Evolutionary conservation across 2,797 vertebrate genomes (phyloP).

Genomic region (Mormyrus hasselquistii): DNA sequence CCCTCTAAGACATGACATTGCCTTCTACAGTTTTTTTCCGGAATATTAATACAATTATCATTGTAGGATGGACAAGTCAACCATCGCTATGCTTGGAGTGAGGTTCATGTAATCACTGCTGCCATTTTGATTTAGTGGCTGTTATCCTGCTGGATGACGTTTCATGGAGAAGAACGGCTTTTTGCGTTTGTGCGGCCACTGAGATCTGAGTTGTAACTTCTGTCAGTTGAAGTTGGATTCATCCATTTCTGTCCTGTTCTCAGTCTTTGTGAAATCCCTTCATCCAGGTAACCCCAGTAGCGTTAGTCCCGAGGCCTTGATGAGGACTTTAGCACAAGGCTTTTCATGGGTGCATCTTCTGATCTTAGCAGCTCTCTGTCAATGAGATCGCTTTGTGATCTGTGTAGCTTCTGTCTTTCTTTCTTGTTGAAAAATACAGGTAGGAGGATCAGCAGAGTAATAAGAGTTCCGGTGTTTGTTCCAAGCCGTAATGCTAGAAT

Average conservation of each 20-base stretch:
- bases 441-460: not conserved
- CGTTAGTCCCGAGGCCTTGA: not conserved
- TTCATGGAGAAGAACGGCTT: not conserved
- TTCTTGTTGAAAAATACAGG: constrained; percentile 22
- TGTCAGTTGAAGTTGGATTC: not conserved
- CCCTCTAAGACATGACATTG: too few species aligned
- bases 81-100: not conserved
- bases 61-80: not conserved
- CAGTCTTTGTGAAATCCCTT: constrained; percentile 24
- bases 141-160: not conserved
- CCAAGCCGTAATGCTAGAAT: not conserved
- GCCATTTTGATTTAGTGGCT: not conserved
- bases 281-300: constrained; percentile 35
- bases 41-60: not conserved
- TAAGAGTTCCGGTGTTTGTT: not conserved
- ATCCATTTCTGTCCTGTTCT: not conserved
- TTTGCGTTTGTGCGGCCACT: not conserved
- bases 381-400: constrained; percentile 35
- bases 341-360: constrained; percentile 35
- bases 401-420: constrained; percentile 26
- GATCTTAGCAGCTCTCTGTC: constrained; percentile 43
- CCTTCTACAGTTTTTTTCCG: not conserved
- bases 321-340: not conserved
- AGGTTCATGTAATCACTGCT: not conserved
- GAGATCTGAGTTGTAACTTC: not conserved